Evolutionary conservation across 2,797 vertebrate species (phyloP).

Genomic region (Miichthys miiuy): DNA sequence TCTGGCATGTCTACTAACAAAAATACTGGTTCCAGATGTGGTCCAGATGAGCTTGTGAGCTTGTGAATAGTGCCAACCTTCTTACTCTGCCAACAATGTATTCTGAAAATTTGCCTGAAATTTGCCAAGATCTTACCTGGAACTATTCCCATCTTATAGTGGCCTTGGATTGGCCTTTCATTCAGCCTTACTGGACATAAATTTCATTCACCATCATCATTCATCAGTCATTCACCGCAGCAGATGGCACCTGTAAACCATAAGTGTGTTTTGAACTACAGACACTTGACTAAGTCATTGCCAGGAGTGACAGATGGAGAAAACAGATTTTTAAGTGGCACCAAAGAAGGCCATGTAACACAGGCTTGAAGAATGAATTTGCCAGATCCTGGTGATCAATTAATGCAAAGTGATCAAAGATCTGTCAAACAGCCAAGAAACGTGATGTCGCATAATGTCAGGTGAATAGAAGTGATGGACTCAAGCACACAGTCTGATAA

Average conservation of each 20-base stretch:
- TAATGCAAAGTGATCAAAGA: background rate
- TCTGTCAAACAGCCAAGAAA: background rate
- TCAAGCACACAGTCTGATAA: background rate
- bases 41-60: constrained; percentile 14
- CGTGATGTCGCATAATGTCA: background rate
- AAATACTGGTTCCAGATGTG: constrained; percentile 14
- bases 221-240: constrained; percentile 29
- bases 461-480: constrained; percentile 3
- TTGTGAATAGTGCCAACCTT: constrained; percentile 18
- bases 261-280: constrained; percentile 4
- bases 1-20: constrained; percentile 1
- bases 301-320: constrained; percentile 26
- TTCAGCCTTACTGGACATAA: background rate
- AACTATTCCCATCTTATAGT: constrained; percentile 1
- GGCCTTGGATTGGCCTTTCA: constrained; percentile 7
- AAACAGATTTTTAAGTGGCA: background rate
- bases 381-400: background rate
- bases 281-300: constrained; percentile 13
- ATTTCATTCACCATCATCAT: constrained; percentile 10
- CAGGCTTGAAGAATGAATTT: background rate
- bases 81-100: constrained; percentile 14
- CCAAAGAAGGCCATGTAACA: background rate
- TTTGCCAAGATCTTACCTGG: background rate
- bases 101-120: constrained; percentile 3
- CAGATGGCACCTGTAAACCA: constrained; percentile 33